Base-by-base conservation (phyloP, 2,113 vertebrate genomes). In the Corynorhinus townsendii region DNA sequence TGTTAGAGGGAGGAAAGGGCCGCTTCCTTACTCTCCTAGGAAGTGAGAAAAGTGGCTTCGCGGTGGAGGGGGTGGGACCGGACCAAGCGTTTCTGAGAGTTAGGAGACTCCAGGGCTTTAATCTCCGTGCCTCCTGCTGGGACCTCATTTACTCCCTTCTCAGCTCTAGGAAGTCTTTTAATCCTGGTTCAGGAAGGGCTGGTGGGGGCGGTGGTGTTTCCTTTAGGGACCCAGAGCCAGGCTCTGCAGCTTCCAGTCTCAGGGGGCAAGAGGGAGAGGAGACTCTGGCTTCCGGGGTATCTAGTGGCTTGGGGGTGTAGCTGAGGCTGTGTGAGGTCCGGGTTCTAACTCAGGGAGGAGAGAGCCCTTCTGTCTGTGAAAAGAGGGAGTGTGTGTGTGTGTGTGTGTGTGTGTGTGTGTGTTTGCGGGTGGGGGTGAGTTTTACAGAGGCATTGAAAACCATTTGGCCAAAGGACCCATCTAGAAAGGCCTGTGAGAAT, bases 41-140 rank as follows among this genome's bases (percentile, higher is more conserved):
- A 96, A 96, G 97, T 96, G 97, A 96, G 95, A 95, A 93, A 94
- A 96, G 84, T 89, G 82, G 73, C 86, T 17, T 4, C 49, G 30
- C 33, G 54, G 64, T 7, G 43, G 82, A 54, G 92, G 79, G 90
- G 87, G 95, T 72, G 94, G 93, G 81, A 38, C 26, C 0, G n/a
- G 49, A 54, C 59, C 5, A 47, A 72, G 93, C 52, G 62, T n/a
- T 0, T 35, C 11, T 81, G 89, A 33, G 77, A 89, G 89, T 96
- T 94, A 56, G 91, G 88, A 68, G 93, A 88, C 92, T 92, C n/a
- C 19, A 33, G 54, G 85, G 69, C 97, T 97, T 97, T 97, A 79
- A 97, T 97, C 96, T 97, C 64, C 14, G 3, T 35, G 62, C 82
- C 95, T 90, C 96, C 97, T 85, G 96, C 97, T 94, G 97, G 88